Base-by-base conservation (phyloP, 2,113 vertebrate genomes). In the Rhodinocichla rosea region DNA sequence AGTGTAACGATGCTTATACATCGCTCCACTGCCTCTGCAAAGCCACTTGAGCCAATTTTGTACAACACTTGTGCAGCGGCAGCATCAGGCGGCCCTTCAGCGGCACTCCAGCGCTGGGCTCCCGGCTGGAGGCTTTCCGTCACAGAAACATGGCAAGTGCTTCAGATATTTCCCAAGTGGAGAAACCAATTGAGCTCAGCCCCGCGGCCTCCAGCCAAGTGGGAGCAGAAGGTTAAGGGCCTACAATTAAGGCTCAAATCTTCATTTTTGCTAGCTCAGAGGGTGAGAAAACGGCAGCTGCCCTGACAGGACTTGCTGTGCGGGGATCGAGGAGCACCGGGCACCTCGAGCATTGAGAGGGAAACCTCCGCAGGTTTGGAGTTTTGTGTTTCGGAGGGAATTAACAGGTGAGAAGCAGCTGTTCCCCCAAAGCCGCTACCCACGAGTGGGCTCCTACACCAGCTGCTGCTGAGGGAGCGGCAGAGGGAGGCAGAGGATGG, bases 171-270 rank as follows among this genome's bases (percentile, higher is more conserved):
- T 33, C 69, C 47, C 40, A 78, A 78, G 73, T 1, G 3, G 59
- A 32, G 33, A 81, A 70, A 21, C 15, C 55, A 47, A 19, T 4
- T 12, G 73, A 88, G 64, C 56, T 73, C 37, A 87, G 50, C 50
- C 13, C 37, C 0, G 1, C 9, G 18, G 63, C 27, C 79, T 86
- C 45, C 71, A 79, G 76, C 55, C 59, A 52, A 85, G 85, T 13
- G 40, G 85, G 75, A 79, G 70, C 82, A 90, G 78, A 79, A 94
- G 60, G 83, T 96, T 57, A 92, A 92, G 86, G 33, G 39, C 63
- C 24, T 69, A 7, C 28, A 77, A 39, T 77, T 70, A 88, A 62
- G 32, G 33, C 44, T 0, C 1, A 52, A 39, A 57, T 62, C 44
- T 70, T 67, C 1, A 1, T 27, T 28, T 69, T 30, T 2, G 3